Base-by-base conservation (phyloP, 1,140 invertebrate genomes). In the Ditylenchus dipsaci region DNA sequence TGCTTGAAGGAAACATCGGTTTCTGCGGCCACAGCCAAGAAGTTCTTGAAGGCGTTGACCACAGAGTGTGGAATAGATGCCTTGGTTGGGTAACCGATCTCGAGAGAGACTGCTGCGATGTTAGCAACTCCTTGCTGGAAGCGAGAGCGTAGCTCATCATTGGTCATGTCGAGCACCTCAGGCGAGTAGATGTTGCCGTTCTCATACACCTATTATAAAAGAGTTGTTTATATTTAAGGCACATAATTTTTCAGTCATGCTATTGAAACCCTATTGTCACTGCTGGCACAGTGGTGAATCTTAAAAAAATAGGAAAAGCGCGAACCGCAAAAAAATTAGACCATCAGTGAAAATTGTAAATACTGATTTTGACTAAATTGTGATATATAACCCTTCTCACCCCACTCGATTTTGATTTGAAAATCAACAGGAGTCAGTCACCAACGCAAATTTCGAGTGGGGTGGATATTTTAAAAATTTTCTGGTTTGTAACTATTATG, bases 161-260 rank as follows among this genome's bases (percentile, higher is more conserved):
- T 91, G 78, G 95, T 97, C 84, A 99, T 97, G 86, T 99, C 95
- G 73, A 99, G 86, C 81, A 99, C 94, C 69, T 90, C 90, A 7
- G 95, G 95, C 11, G 91, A 90, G 84, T 97, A 98, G 80, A 97
- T 90, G 73, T 93, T 95, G 67, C 96, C 95, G 79, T 93, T 95
- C 84, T 99, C 95, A 81, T 97, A 99, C 0, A 99, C 94, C 88
- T 76, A 17, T 76, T 73, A 45, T 42, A n/a, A 21, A 21, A n/a
- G n/a, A 45, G 43, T 45, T 45, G 43, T 45, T n/a, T 38, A 38
- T 53, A 53, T 53, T 53, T 53, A 45, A 13, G 11, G 43, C 43
- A 45, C n/a, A 45, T 45, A 7, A 53, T 53, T 53, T 53, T 53
- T 53, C n/a, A 53, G 1, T 15, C 17, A 60, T 53, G 26, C 13